Base-by-base conservation (phyloP, 2,797 vertebrate species). In the Otolemur crassicaudatus region DNA sequence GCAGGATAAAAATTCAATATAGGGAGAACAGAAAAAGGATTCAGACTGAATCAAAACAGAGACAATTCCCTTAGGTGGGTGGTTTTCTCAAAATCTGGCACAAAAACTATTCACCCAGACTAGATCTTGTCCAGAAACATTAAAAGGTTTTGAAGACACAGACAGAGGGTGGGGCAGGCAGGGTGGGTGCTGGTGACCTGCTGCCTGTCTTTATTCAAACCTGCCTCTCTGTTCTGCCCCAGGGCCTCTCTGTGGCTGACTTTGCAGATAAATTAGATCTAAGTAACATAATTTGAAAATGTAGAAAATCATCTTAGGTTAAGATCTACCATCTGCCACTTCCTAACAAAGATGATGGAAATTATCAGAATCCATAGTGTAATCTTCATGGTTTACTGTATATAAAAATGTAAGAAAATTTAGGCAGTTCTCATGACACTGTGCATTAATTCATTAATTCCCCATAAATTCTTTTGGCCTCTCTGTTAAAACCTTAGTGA, bases 21-120 rank as follows among this genome's bases (percentile, higher is more conserved):
- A 22, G 67, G 67, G 37, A 92, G 16, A 1, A 0, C 22, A 72
- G 9, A 76, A n/a, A 72, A 79, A 70, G 91, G 53, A 91, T 70
- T 81, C 84, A 94, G 85, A 93, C 76, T 9, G 75, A 95, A 85
- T 84, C 86, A 90, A 97, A 97, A 93, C 89, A 94, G 49, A 96
- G 91, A 87, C 70, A 87, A 75, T 95, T 96, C 93, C 94, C 89
- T 77, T 92, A 85, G 61, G 89, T 94, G 67, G 72, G 49, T 56
- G 83, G 76, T 84, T 94, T 97, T 91, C 80, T 70, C 84, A 94
- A 93, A 96, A 58, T 58, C 12, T 91, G 91, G 89, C 83, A 84
- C 60, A 37, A 67, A 81, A 79, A 73, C n/a, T 27, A 77, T 53
- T 91, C 84, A 92, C 60, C 60, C 27, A 9, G 63, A 90, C 23